Evolutionary conservation across 2,888 invertebrate species (phyloP).

Genomic region (Rhagonycha fulva): DNA sequence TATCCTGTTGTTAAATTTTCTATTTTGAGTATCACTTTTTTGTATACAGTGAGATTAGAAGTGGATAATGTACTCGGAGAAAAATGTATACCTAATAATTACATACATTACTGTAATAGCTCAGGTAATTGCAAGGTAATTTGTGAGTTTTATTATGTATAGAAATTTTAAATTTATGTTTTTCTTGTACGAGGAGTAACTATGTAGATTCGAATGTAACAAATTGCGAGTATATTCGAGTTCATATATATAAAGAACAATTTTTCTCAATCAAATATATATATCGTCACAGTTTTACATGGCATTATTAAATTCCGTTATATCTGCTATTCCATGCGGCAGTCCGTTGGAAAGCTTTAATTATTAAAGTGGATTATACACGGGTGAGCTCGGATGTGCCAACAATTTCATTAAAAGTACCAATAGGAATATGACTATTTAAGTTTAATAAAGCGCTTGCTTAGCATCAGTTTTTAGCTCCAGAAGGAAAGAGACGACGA

Average conservation of each 20-base stretch:
- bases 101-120: not conserved
- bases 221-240: not conserved
- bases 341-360: slow-evolving; percentile 35
- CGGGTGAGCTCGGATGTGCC: slow-evolving; percentile 36
- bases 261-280: not conserved
- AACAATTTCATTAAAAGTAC: slow-evolving; percentile 39
- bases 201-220: too few species aligned
- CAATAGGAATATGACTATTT: slow-evolving; percentile 39
- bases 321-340: slow-evolving; percentile 35
- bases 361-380: slow-evolving; percentile 40
- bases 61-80: not conserved
- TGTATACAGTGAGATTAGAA: too few species aligned
- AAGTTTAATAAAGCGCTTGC: slow-evolving; percentile 35
- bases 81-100: not conserved
- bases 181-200: too few species aligned
- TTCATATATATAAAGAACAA: not conserved
- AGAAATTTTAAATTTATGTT: too few species aligned
- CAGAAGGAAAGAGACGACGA: not conserved
- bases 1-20: not conserved
- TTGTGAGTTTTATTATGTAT: not conserved
- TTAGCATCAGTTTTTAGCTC: slow-evolving; percentile 16
- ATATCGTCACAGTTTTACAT: not conserved
- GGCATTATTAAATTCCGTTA: slow-evolving; percentile 37
- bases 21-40: not conserved
- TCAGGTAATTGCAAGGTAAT: not conserved